These are phyloP conservation scores for Chironomus tepperi DNA, from an alignment of 1,140 invertebrate species.

Conservation along the genomic window DNA sequence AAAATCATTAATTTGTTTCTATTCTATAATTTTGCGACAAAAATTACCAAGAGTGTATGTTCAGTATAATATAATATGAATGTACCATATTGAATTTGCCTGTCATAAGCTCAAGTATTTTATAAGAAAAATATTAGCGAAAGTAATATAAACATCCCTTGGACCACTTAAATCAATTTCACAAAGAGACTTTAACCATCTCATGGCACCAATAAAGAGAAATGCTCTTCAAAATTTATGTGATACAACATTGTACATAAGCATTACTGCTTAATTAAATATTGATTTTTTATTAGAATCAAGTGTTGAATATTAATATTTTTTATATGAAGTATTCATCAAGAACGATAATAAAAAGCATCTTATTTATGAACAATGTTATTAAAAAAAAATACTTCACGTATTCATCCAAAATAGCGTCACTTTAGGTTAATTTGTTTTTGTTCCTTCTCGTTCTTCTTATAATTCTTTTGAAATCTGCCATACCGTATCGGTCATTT, in stretches of 20 bases:
- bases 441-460: neutral
- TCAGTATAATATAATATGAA: too few relatives aligned
- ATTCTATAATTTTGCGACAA: too few relatives aligned
- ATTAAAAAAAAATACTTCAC: neutral
- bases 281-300: slow-evolving; percentile 23
- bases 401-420: slow-evolving; percentile 6
- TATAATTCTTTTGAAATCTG: too few relatives aligned
- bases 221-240: slow-evolving; percentile 5
- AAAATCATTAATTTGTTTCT: too few relatives aligned
- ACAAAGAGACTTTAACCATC: neutral
- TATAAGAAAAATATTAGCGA: too few relatives aligned
- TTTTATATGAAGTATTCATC: neutral
- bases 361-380: neutral
- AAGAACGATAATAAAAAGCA: neutral
- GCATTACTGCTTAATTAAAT: slow-evolving; percentile 21
- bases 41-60: too few relatives aligned
- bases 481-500: neutral
- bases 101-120: too few relatives aligned
- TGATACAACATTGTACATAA: neutral
- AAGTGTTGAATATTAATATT: slow-evolving; percentile 20
- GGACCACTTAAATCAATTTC: too few relatives aligned
- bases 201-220: neutral
- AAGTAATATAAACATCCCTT: too few relatives aligned
- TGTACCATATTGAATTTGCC: too few relatives aligned
- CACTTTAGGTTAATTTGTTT: neutral